These are phyloP conservation scores for Philhelius pedissequus DNA, from an alignment of 2,888 invertebrate species.

Conservation along the genomic window DNA sequence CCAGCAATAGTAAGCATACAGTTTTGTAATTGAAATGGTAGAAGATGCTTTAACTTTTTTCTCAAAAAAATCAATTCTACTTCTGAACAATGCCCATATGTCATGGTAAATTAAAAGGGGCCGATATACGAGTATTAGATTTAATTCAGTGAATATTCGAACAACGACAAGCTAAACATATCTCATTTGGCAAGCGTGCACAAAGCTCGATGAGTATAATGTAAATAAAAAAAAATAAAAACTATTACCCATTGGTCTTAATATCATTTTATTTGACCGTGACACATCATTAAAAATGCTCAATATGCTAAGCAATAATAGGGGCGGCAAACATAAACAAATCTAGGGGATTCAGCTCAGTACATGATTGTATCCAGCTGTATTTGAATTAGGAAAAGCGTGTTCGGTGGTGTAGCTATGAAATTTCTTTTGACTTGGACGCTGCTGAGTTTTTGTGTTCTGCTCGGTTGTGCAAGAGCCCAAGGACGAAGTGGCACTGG, in stretches of 20 bases:
- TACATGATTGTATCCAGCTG: conserved; percentile 48
- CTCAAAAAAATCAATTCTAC: too few relatives aligned
- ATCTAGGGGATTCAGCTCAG: conserved; percentile 41
- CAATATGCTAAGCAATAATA: not conserved
- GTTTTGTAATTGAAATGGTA: too few relatives aligned
- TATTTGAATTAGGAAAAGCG: conserved; percentile 63
- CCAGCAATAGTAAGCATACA: too few relatives aligned
- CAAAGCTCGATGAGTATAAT: conserved; percentile 1
- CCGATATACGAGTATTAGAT: too few relatives aligned
- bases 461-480: conserved; percentile 35
- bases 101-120: too few relatives aligned
- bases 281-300: conserved; percentile 57
- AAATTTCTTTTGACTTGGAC: conserved; percentile 52
- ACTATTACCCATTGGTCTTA: not conserved
- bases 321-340: conserved; percentile 16
- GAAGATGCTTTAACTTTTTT: too few relatives aligned
- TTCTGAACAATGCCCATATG: too few relatives aligned
- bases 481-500: conserved; percentile 68
- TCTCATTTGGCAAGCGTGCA: conserved; percentile 19
- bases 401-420: conserved; percentile 36
- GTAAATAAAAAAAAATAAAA: conserved; percentile 9
- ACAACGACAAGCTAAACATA: not conserved
- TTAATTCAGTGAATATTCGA: too few relatives aligned
- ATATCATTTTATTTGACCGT: conserved; percentile 49
- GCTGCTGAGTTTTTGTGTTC: conserved; percentile 45